Evolutionary conservation across 2,113 vertebrate species (phyloP), one percentile per base, ranked within the genome.

Genomic region (Elaphurus davidianus): DNA sequence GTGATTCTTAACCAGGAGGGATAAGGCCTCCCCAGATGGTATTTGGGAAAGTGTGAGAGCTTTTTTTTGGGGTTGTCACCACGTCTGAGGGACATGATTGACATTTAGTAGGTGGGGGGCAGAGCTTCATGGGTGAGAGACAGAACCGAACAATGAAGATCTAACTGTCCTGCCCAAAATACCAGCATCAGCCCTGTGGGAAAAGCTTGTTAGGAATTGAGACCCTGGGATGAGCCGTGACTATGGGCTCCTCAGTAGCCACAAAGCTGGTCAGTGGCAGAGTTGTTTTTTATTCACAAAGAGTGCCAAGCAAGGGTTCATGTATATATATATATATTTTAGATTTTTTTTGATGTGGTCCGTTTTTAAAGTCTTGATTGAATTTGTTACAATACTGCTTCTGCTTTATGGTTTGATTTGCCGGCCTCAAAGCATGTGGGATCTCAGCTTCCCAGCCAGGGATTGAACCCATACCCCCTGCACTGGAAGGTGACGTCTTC

Each of bases 251-350:
- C 52, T 4, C 67, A 23, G 0, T 13, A 45, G 12, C 28, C 83
- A 27, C 50, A 81, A 54, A 96, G 11, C 57, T 43, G 21, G 17
- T 40, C 17, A 25, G 62, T 50, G 45, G 36, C 85, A 54, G 62
- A 81, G 43, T 25, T 64, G 36, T 19, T 10, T 94, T 83, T 90
- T 27, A 88, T 87, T 57, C 76, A 79, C 19, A 23, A 71, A 74
- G 19, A 13, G 19, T 13, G 67, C 67, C 67, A 40, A 74, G 19
- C n/a, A 40, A 40, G n/a, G 10, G n/a, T 40, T 19, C n/a, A 1
- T 21, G 21, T 40, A 13, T 25, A 45, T 45, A 45, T 45, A 45
- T 45, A 45, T 45, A 45, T 7, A 1, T 57, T 67, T 74, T n/a
- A 67, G 30, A 9, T n/a, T 74, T 27, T 76, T 74, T 76, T 43